Evolutionary conservation across 1,140 invertebrate genomes (phyloP), one percentile per base, ranked within the genome.

Genomic region (Antheraea mylitta): DNA sequence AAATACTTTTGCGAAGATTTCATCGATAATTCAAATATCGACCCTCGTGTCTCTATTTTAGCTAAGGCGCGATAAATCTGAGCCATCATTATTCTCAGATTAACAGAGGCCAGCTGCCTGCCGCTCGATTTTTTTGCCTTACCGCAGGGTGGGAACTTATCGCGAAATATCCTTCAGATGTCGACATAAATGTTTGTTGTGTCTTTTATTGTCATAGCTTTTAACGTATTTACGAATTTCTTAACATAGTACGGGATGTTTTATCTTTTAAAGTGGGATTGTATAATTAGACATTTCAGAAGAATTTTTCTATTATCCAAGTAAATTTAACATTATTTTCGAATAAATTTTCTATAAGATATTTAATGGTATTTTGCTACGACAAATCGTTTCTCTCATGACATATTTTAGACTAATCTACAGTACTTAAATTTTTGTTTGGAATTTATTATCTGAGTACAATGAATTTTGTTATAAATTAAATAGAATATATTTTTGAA

Each of bases 21-120:
- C 30, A 61, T 61, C 60, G 60, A 61, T 16, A 61, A 42, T 30
- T 16, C 9, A 36, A 13, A 22, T 3, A 61, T 61, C 22, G 22
- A 61, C 22, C 30, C 8, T 10, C 19, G 8, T n/a, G 22, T 61
- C 60, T 16, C 60, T 61, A 61, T 22, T 22, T 36, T 30, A 61
- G 16, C 60, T 30, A 30, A 61, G 60, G 60, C 60, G 66, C 77
- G 76, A 87, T 87, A 85, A 85, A 86, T 83, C 83, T 82, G 68
- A 68, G 71, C 58, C 67, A 78, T 77, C 82, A 84, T 85, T 85
- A 85, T 84, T 78, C 79, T 66, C 67, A 79, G 85, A 85, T 87
- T 86, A 88, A 81, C 82, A 74, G 68, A 75, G 75, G 78, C 76
- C 79, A 77, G 79, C 80, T 80, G 77, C 71, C 75, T 70, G 45